These are phyloP conservation scores for Bufo gargarizans DNA, from an alignment of 2,113 vertebrate species.

Conservation along the genomic window DNA sequence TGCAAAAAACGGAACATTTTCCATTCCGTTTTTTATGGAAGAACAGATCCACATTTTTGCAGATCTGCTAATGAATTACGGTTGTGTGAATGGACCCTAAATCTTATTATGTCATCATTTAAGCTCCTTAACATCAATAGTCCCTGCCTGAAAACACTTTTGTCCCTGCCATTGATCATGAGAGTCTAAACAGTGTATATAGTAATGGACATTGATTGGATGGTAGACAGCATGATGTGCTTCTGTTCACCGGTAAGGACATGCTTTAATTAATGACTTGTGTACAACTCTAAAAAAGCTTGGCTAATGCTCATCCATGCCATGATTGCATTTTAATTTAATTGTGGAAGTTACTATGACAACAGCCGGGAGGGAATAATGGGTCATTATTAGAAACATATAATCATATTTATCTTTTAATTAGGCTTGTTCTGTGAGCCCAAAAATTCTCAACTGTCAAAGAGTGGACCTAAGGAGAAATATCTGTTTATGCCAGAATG, in stretches of 20 bases:
- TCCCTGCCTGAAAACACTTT: too few species aligned
- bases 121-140: too few species aligned
- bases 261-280: not conserved
- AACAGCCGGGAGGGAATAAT: not conserved
- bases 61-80: too few species aligned
- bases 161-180: too few species aligned
- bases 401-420: constrained; percentile 18
- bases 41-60: too few species aligned
- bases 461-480: not conserved
- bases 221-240: not conserved
- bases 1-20: too few species aligned
- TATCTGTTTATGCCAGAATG: not conserved
- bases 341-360: not conserved
- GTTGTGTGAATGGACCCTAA: too few species aligned
- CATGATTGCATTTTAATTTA: not conserved
- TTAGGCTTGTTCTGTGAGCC: not conserved
- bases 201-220: not conserved
- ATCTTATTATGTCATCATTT: too few species aligned
- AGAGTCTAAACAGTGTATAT: too few species aligned
- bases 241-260: not conserved
- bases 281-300: not conserved
- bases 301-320: not conserved
- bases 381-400: not conserved
- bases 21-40: too few species aligned
- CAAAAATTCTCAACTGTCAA: not conserved